Conservation (phyloP, 2,888 invertebrate species). For the Taenaris catops region DNA sequence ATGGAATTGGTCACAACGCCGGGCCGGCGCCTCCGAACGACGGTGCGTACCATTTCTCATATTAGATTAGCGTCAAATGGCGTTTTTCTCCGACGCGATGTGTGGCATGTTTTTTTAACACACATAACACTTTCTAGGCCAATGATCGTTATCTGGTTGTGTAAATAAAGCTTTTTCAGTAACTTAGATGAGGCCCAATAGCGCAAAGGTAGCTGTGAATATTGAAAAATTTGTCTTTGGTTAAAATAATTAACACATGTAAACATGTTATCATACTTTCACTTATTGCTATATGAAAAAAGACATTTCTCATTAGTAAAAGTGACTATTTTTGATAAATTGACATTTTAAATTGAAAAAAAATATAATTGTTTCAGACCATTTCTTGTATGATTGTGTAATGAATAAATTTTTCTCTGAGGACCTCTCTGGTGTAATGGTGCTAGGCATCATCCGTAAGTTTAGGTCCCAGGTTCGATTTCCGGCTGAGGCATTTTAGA, state of each 20-base stretch:
- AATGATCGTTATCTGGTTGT: slow-evolving; percentile 48
- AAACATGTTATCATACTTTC: slow-evolving; percentile 7
- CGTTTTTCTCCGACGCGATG: slow-evolving; percentile 14
- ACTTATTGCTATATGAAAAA: slow-evolving; percentile 1
- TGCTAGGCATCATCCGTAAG: too few species aligned
- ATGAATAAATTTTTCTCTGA: too few species aligned
- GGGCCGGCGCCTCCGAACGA: slow-evolving; percentile 76
- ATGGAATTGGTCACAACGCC: slow-evolving; percentile 93
- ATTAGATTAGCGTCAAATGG: slow-evolving; percentile 2
- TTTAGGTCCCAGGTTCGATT: too few species aligned
- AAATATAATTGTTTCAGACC: too few species aligned
- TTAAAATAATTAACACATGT: slow-evolving; percentile 1
- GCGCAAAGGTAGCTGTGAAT: slow-evolving; percentile 3
- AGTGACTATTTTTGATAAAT: too few species aligned
- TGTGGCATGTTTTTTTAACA: slow-evolving; percentile 22
- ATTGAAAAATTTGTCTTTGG: too few species aligned
- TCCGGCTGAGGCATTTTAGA: too few species aligned
- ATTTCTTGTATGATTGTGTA: too few species aligned
- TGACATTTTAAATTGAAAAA: too few species aligned
- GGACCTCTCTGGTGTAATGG: too few species aligned
- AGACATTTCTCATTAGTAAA: too few species aligned
- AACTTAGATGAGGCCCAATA: slow-evolving; percentile 12
- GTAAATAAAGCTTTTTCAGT: slow-evolving; percentile 42
- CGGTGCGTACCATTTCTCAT: slow-evolving; percentile 43
- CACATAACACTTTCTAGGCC: slow-evolving; percentile 40